These are phyloP conservation scores for Drosophila ananassae DNA, from an alignment of 1,140 invertebrate species.

Conservation along the genomic window DNA sequence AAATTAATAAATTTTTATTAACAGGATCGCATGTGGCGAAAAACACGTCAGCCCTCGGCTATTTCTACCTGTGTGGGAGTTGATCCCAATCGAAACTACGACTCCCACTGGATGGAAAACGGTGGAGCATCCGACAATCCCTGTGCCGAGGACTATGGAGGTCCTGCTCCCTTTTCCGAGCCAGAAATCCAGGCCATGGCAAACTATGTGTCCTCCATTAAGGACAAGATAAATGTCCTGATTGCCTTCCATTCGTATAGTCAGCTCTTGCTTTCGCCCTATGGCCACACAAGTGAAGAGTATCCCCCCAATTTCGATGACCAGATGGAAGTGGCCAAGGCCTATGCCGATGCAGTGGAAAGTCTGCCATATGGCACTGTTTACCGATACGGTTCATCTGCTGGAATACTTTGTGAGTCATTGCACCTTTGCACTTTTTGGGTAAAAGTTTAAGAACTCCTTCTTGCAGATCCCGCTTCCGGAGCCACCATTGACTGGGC, in stretches of 20 bases:
- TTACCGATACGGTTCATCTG: conserved; percentile 85
- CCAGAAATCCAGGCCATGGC: conserved; percentile 88
- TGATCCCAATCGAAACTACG: conserved; percentile 89
- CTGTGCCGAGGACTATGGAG: conserved; percentile 89
- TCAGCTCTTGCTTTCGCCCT: conserved; percentile 85
- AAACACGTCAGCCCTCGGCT: conserved; percentile 82
- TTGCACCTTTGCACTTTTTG: neutral
- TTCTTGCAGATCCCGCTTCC: conserved; percentile 74
- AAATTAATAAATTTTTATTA: neutral
- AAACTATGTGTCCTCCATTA: conserved; percentile 85
- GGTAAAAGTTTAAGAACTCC: neutral
- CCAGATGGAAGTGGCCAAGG: conserved; percentile 85
- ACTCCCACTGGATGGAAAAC: conserved; percentile 87
- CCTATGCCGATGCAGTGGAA: conserved; percentile 84
- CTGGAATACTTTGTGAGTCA: conserved; percentile 86
- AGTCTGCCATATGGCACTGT: conserved; percentile 84
- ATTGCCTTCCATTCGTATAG: conserved; percentile 86
- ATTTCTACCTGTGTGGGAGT: conserved; percentile 86
- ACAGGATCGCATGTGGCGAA: conserved; percentile 85
- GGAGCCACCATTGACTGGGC: conserved; percentile 89
- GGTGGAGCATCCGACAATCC: conserved; percentile 78
- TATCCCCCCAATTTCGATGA: conserved; percentile 85
- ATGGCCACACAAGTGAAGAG: conserved; percentile 84
- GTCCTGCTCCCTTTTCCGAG: conserved; percentile 90
- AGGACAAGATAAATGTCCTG: conserved; percentile 84